These are phyloP conservation scores for Calliopum simillimum DNA, from an alignment of 2,888 invertebrate species.

Conservation along the genomic window DNA sequence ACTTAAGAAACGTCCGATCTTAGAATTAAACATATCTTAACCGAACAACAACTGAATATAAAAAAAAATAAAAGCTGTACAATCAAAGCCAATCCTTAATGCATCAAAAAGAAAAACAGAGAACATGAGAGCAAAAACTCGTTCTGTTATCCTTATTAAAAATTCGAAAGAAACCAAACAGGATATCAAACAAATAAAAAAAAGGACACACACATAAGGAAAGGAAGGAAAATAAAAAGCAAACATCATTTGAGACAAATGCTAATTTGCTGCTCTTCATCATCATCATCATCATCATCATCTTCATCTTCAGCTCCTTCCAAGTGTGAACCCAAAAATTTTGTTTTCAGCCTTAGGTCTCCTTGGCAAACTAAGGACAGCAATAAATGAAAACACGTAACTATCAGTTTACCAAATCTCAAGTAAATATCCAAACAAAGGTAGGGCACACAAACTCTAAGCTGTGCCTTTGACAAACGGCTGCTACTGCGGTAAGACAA, in stretches of 20 bases:
- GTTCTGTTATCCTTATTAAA: conserved; percentile 25
- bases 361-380: too few species aligned
- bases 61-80: not conserved
- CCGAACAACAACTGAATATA: not conserved
- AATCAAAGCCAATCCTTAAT: not conserved
- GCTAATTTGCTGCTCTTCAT: conserved; percentile 20
- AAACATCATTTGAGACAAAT: conserved; percentile 22
- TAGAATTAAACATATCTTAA: not conserved
- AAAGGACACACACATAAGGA: too few species aligned
- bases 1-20: conserved; percentile 2
- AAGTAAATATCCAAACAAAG: not conserved
- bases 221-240: conserved; percentile 19
- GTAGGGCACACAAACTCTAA: not conserved
- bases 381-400: too few species aligned
- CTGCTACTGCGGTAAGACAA: conserved; percentile 50
- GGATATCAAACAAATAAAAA: conserved; percentile 24
- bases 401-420: not conserved
- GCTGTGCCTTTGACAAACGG: conserved; percentile 28
- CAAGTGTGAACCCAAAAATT: too few species aligned
- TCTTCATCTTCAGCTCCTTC: not conserved
- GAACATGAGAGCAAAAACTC: conserved; percentile 32
- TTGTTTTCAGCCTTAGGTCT: too few species aligned
- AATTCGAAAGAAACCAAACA: conserved; percentile 23
- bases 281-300: not conserved
- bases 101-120: not conserved